These are phyloP conservation scores for Pseudococcus viburni DNA, from an alignment of 2,888 invertebrate genomes.

Conservation along the genomic window DNA sequence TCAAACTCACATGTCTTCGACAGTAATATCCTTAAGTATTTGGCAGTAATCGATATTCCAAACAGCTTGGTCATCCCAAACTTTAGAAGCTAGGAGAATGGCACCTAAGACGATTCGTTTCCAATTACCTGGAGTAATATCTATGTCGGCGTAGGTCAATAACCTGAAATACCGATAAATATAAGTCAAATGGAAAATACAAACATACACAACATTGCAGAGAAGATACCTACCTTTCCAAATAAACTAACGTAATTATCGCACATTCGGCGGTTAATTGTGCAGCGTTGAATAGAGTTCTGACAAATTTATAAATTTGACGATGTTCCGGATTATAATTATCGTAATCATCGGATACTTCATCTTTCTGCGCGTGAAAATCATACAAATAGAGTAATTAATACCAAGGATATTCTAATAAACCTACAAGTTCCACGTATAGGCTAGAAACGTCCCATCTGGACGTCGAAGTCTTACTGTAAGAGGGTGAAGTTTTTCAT, in stretches of 20 bases:
- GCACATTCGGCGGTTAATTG: conserved; percentile 99
- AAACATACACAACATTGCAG: background rate
- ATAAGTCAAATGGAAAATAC: background rate
- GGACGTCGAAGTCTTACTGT: conserved; percentile 74
- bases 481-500: conserved; percentile 96
- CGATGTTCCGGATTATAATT: conserved; percentile 97
- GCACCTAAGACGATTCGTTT: conserved; percentile 98
- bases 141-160: conserved; percentile 97
- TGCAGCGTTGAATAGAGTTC: conserved; percentile 98
- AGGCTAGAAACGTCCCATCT: background rate
- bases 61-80: conserved; percentile 99
- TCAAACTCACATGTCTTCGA: conserved; percentile 81
- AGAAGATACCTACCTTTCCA: conserved; percentile 77
- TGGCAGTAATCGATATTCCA: conserved; percentile 99
- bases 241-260: conserved; percentile 97
- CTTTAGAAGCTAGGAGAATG: conserved; percentile 97
- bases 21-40: conserved; percentile 98
- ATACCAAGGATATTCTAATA: conserved; percentile 5
- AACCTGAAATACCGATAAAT: conserved; percentile 73
- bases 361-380: conserved; percentile 78
- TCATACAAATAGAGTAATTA: background rate
- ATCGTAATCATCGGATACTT: conserved; percentile 91
- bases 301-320: conserved; percentile 96
- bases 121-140: conserved; percentile 98
- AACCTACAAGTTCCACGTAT: background rate